Base-by-base conservation (phyloP, 2,797 vertebrate genomes). In the Ctenosaura bakeri region DNA sequence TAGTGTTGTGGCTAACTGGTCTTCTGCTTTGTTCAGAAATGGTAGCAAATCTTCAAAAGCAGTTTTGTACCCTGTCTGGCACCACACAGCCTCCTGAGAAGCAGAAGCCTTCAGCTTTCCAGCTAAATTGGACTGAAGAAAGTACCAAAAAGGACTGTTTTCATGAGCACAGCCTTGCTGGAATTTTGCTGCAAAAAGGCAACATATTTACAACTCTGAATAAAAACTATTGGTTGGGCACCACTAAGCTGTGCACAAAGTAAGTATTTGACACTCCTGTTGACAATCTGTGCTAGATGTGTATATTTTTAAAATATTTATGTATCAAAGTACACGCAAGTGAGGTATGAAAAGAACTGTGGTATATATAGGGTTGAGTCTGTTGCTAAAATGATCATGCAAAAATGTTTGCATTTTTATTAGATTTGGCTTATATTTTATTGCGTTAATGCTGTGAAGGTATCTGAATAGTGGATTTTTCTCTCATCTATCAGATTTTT, bases 151-250 rank as follows among this genome's bases (percentile, higher is more conserved):
- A 86, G 87, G 95, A 87, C 74, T 98, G 98, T 92, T 98, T 98
- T 95, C 97, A 97, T 0, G 85, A 95, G 14, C 97, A 97, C 71
- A 96, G 94, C 93, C 96, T 98, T 87, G 94, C 95, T 95, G 97
- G 92, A 81, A 5, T 97, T 92, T 89, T 97, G 91, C 92, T 94
- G 91, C 94, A 95, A 90, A 96, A 94, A 83, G 32, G 85, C 56
- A 95, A 94, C 46, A 54, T 91, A 1, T 90, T 94, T 83, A 85
- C n/a, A 14, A 84, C 95, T 89, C 73, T 92, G 91, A 98, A 98
- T 87, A 74, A 94, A 74, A 92, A 96, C 4, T 98, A 98, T 85
- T 98, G 98, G 98, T 96, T 98, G 38, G 96, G 97, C 54, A 96
- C 97, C 5, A 90, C 96, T 92, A 97, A 92, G 62, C 93, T 95